A percentile compares a stretch with the other conserved stretches of the same genome.
Conservation (phyloP, 2,888 invertebrate species). For the Parnassius mnemosyne region DNA sequence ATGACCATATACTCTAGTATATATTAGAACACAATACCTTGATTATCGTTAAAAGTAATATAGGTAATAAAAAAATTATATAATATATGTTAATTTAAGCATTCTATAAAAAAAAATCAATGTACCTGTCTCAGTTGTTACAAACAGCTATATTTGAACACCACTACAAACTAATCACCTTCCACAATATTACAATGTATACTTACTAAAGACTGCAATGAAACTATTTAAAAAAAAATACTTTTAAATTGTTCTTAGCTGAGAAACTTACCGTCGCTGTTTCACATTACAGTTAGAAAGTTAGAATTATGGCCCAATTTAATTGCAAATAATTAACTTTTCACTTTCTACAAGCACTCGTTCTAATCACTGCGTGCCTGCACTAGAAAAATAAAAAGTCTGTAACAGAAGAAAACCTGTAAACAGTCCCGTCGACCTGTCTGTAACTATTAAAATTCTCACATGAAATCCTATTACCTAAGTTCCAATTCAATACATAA, state of each 20-base stretch:
- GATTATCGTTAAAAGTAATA: too few relatives aligned
- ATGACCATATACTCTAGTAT: too few relatives aligned
- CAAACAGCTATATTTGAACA: not conserved
- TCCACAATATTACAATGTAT: not conserved
- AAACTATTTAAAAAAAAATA: conserved; percentile 22
- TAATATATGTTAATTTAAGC: too few relatives aligned
- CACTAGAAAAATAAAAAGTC: conserved; percentile 11
- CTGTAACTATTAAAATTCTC: not conserved
- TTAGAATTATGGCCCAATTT: conserved; percentile 9
- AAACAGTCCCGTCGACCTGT: not conserved
- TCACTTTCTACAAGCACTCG: conserved; percentile 19
- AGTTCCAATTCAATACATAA: too few relatives aligned
- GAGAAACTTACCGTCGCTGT: conserved; percentile 18
- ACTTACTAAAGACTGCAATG: not conserved
- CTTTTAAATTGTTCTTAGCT: conserved; percentile 19
- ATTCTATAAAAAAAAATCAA: too few relatives aligned
- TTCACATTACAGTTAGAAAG: conserved; percentile 26
- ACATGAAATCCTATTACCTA: not conserved
- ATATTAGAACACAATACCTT: too few relatives aligned
- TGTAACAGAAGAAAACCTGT: not conserved
- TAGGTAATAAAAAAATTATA: too few relatives aligned
- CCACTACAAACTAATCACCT: not conserved
- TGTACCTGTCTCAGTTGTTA: not conserved
- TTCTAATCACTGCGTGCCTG: conserved; percentile 6
- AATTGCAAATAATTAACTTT: conserved; percentile 20